Evolutionary conservation across 2,888 invertebrate species (phyloP).

Genomic region (Ecdyonurus torrentis): DNA sequence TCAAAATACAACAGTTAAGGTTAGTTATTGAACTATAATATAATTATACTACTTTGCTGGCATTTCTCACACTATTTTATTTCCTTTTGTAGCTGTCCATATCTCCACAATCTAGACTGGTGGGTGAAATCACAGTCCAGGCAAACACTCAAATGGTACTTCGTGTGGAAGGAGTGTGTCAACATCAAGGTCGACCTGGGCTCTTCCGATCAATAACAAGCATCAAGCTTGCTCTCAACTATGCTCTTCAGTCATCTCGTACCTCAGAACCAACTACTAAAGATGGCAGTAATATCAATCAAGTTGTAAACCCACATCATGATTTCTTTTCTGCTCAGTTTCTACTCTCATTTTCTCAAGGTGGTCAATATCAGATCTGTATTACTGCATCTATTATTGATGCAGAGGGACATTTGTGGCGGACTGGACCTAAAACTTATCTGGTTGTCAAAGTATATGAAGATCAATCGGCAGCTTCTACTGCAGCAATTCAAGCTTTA

Average conservation of each 20-base stretch:
- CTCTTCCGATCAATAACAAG: conserved; percentile 52
- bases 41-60: not conserved
- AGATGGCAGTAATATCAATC: conserved; percentile 25
- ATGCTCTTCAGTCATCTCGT: conserved; percentile 35
- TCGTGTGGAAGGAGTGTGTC: conserved; percentile 86
- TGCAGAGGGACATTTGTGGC: conserved; percentile 69
- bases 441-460: conserved; percentile 59
- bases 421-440: conserved; percentile 68
- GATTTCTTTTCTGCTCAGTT: conserved; percentile 93
- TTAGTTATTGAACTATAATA: conserved; percentile 16
- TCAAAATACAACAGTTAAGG: conserved; percentile 64
- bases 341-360: conserved; percentile 50
- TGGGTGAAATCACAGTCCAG: conserved; percentile 70
- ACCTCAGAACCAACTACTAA: conserved; percentile 18
- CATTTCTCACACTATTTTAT: conserved; percentile 1
- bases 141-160: conserved; percentile 73
- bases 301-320: conserved; percentile 74
- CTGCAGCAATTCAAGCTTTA: conserved; percentile 1
- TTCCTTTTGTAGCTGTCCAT: conserved; percentile 39
- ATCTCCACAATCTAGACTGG: conserved; percentile 58
- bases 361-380: conserved; percentile 55
- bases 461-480: conserved; percentile 22
- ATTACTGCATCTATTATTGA: conserved; percentile 78
- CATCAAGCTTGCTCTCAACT: conserved; percentile 51
- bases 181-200: conserved; percentile 48